Conservation (phyloP, 2,113 vertebrate species). For the Psammodynastes pulverulentus region DNA sequence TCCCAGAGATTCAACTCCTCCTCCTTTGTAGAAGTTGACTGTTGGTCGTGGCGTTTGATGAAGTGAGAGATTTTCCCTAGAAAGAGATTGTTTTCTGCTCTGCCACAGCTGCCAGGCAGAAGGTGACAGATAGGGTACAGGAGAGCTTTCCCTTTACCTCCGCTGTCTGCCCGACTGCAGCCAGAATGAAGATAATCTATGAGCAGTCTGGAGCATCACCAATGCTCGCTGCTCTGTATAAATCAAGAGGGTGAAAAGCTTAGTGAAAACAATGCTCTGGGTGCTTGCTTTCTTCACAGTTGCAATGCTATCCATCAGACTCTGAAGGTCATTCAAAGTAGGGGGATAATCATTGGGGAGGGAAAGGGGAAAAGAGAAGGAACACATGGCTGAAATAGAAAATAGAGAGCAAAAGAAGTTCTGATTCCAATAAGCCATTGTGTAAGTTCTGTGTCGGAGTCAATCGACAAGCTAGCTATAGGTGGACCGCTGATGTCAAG, state of each 20-base stretch:
- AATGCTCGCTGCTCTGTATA: conserved; percentile 20
- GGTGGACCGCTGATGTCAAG: not conserved
- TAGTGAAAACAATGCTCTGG: conserved; percentile 45
- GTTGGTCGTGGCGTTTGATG: conserved; percentile 35
- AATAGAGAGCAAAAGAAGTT: not conserved
- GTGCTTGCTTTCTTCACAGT: conserved; percentile 37
- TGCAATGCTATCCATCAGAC: conserved; percentile 46
- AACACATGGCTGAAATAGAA: rapidly evolving
- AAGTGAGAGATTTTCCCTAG: conserved; percentile 46
- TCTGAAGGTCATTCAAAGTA: conserved; percentile 54
- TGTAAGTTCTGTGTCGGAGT: not conserved
- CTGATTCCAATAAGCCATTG: not conserved
- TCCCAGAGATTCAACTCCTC: conserved; percentile 22
- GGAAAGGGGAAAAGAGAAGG: conserved; percentile 6
- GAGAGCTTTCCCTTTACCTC: conserved; percentile 35
- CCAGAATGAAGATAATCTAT: conserved; percentile 60
- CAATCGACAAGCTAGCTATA: not conserved
- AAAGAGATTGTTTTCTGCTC: conserved; percentile 22
- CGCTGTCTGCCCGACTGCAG: conserved; percentile 40
- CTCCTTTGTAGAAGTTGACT: conserved; percentile 42
- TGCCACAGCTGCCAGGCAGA: conserved; percentile 33
- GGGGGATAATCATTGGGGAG: conserved; percentile 18
- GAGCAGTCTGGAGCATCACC: conserved; percentile 42
- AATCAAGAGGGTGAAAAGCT: conserved; percentile 47
- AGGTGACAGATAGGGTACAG: conserved; percentile 45